These are phyloP conservation scores for Amphibalanus amphitrite DNA, from an alignment of 1,140 invertebrate genomes.

Conservation along the genomic window DNA sequence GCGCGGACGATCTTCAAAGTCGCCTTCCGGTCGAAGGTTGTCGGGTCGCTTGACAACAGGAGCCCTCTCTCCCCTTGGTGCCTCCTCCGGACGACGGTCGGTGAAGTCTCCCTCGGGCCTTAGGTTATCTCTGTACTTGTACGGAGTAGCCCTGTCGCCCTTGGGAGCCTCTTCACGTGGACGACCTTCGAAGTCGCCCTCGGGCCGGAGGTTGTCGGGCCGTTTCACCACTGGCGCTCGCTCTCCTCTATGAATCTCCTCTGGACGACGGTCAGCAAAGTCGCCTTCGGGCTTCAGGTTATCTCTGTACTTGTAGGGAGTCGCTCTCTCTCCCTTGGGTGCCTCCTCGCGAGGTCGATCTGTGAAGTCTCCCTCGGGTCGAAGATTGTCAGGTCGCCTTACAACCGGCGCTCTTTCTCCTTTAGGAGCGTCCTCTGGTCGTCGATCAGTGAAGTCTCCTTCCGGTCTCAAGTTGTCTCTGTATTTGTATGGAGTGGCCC, in stretches of 20 bases:
- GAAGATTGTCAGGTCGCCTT: too few relatives aligned
- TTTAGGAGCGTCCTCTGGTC: too few relatives aligned
- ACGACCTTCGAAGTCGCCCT: constrained; percentile 3
- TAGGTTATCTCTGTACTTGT: constrained; percentile 33
- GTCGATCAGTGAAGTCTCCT: too few relatives aligned
- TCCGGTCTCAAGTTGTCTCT: too few relatives aligned
- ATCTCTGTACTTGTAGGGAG: constrained; percentile 25
- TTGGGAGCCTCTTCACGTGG: constrained; percentile 6
- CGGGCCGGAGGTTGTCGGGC: background rate
- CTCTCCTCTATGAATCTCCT: constrained; percentile 15
- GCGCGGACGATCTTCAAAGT: constrained; percentile 15
- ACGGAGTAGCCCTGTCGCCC: constrained; percentile 22
- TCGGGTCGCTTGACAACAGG: constrained; percentile 16
- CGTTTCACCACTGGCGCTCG: background rate
- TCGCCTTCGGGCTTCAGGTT: constrained; percentile 36
- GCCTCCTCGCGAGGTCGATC: constrained; percentile 7
- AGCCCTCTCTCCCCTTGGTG: constrained; percentile 15
- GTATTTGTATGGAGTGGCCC: too few relatives aligned
- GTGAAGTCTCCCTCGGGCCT: constrained; percentile 37
- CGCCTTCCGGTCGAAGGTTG: constrained; percentile 23
- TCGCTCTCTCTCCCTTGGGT: background rate
- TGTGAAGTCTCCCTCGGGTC: constrained; percentile 27
- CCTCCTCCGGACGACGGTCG: constrained; percentile 12
- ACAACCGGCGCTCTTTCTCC: too few relatives aligned
- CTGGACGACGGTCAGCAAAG: constrained; percentile 19